Evolutionary conservation across 2,113 vertebrate genomes (phyloP).

Genomic region (Calidris pugnax): DNA sequence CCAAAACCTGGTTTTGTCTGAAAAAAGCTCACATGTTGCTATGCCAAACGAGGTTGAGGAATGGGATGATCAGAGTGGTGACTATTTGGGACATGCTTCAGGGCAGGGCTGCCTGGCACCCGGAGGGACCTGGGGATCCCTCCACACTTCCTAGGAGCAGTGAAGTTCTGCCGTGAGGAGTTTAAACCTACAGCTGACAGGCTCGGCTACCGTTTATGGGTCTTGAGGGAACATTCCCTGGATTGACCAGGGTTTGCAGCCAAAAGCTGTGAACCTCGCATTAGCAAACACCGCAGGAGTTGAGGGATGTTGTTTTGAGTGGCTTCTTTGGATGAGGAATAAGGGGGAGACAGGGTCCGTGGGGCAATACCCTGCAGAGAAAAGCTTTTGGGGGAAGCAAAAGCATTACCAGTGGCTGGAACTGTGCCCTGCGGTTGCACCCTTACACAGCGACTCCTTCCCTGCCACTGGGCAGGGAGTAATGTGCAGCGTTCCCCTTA

Average conservation of each 20-base stretch:
- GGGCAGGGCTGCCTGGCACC: neutral
- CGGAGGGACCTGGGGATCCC: neutral
- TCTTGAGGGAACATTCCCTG: neutral
- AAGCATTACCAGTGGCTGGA: neutral
- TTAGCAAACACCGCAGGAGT: neutral
- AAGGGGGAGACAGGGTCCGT: neutral
- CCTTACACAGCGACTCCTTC: neutral
- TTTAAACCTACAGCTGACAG: neutral
- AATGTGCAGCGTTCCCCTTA: accelerated
- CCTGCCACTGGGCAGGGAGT: neutral
- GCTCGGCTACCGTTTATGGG: neutral
- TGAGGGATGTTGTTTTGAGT: neutral
- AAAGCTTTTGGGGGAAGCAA: neutral
- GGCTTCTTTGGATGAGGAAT: neutral
- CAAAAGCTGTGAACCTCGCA: neutral
- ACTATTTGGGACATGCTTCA: neutral
- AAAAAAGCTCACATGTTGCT: neutral
- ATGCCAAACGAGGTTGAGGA: accelerated
- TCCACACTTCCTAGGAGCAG: neutral
- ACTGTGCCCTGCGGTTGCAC: accelerated
- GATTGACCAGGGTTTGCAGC: neutral
- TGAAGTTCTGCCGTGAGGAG: neutral
- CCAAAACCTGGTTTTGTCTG: neutral
- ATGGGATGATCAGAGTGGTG: neutral
- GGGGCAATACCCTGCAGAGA: neutral